phyloP scores from a whole-genome alignment of 35 echinoderm and acorn worm genomes.

The Diadema setosum region DNA sequence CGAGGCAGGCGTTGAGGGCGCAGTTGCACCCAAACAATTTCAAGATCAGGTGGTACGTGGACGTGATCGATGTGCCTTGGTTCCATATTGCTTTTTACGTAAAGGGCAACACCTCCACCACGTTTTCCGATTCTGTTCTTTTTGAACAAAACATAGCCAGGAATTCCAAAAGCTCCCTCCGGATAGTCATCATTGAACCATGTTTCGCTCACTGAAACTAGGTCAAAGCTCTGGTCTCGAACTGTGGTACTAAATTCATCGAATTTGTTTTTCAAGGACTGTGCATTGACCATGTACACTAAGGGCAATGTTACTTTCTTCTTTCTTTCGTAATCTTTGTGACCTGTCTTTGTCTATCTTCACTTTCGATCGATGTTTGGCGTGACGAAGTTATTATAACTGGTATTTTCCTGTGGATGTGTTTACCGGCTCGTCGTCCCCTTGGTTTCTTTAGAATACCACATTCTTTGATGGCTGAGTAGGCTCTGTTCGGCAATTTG shows the following conservation, averaged over 20 bases:
- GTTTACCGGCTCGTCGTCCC: not conserved
- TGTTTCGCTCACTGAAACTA: not conserved
- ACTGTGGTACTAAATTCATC: conserved; percentile 19
- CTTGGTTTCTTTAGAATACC: not conserved
- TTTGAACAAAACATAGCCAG: not conserved
- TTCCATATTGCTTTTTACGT: not conserved
- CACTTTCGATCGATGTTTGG: not conserved
- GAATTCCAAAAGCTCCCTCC: not conserved
- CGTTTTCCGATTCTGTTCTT: not conserved
- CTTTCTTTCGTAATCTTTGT: not conserved
- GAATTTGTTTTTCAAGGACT: conserved; percentile 36
- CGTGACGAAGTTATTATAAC: not conserved
- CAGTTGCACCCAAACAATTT: not conserved
- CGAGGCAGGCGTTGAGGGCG: not conserved
- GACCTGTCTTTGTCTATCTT: not conserved
- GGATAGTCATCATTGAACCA: conserved; percentile 1
- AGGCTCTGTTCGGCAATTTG: not conserved
- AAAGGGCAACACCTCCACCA: conserved; percentile 42
- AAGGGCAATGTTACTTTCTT: not conserved
- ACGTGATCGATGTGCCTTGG: not conserved
- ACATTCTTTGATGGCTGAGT: not conserved
- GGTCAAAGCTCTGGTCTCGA: not conserved
- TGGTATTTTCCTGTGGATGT: not conserved
- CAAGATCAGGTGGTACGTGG: not conserved
- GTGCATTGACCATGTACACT: conserved; percentile 4